phyloP scores from a whole-genome alignment of 2,797 vertebrate genomes.

The Poecile montanus region DNA sequence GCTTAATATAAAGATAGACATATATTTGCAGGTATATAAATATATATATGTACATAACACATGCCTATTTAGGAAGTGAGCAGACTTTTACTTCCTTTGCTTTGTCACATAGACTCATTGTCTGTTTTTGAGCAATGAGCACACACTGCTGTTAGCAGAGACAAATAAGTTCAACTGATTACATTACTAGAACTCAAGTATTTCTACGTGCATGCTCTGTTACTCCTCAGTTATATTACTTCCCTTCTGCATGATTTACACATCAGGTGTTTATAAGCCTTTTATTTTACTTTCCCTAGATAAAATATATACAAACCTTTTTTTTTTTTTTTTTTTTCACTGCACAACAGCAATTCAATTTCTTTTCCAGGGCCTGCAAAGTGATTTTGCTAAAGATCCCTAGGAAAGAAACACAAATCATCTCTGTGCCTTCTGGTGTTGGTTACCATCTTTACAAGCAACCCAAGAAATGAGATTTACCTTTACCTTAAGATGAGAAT shows the following conservation, averaged over 20 bases:
- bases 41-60: not conserved
- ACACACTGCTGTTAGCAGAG: not conserved
- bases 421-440: not conserved
- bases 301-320: not conserved
- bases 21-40: rapidly evolving
- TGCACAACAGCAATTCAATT: not conserved
- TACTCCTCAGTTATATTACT: not conserved
- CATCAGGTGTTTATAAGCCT: not conserved
- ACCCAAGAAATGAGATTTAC: not conserved
- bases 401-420: not conserved
- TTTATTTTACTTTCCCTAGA: not conserved
- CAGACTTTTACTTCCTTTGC: not conserved
- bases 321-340: not conserved
- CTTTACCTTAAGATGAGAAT: not conserved
- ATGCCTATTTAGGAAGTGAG: not conserved
- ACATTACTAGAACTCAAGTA: not conserved
- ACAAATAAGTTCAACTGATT: not conserved
- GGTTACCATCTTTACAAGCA: not conserved
- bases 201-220: not conserved
- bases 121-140: not conserved
- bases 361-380: not conserved
- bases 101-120: not conserved
- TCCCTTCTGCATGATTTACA: not conserved
- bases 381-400: not conserved
- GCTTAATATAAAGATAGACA: not conserved